These are phyloP conservation scores for Acanthosepion esculentum DNA, from an alignment of 2,888 invertebrate species.

Conservation along the genomic window DNA sequence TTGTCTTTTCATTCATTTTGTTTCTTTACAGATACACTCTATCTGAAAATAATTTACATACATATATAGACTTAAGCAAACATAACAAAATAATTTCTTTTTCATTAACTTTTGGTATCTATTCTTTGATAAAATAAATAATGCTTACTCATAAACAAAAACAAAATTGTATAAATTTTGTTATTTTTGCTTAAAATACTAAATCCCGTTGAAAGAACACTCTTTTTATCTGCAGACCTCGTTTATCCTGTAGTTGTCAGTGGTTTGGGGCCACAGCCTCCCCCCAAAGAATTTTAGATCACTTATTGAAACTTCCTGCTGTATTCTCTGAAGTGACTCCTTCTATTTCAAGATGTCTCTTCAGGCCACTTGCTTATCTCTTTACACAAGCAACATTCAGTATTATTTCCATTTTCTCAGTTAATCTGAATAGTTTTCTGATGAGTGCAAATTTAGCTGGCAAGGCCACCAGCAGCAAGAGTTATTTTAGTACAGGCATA, in stretches of 20 bases:
- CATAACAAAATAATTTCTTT: no score
- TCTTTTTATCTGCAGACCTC: no score
- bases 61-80: no score
- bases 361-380: not conserved
- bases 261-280: not conserved
- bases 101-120: no score
- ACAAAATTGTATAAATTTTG: no score
- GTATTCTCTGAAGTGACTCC: constrained; percentile 17
- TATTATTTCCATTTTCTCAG: not conserved
- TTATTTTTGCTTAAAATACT: no score
- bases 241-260: not conserved
- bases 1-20: no score
- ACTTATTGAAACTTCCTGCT: not conserved
- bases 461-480: constrained; percentile 8
- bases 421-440: not conserved
- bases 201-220: no score
- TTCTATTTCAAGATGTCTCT: not conserved
- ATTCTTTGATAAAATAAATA: no score
- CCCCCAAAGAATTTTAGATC: not conserved
- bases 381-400: not conserved
- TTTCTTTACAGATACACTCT: no score
- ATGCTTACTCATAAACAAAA: no score
- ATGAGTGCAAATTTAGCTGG: not conserved
- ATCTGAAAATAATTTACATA: no score
- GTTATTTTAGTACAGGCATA: not conserved